Evolutionary conservation across 1,140 invertebrate species (phyloP).

Genomic region (Tetraneura akinire): DNA sequence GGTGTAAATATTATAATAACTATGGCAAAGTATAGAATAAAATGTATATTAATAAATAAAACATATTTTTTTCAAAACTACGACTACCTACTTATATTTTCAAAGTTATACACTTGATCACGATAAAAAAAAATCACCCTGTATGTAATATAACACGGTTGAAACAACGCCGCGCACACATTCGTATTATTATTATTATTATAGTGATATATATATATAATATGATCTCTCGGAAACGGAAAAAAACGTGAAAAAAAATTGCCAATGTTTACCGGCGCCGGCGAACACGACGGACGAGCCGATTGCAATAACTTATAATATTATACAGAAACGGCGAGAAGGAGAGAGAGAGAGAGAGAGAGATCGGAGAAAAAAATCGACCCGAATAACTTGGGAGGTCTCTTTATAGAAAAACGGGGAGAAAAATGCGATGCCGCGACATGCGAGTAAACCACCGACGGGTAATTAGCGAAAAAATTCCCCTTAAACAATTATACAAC

Average conservation of each 20-base stretch:
- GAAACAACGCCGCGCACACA: too few species aligned
- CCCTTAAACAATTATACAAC: conserved; percentile 5
- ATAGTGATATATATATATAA: neutral
- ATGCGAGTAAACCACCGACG: neutral
- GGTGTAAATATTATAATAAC: too few species aligned
- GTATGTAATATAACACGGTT: too few species aligned
- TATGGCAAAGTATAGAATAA: too few species aligned
- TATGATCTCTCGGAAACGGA: neutral
- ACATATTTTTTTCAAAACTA: too few species aligned
- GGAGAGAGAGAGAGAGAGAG: too few species aligned
- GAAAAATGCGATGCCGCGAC: neutral
- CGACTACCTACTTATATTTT: too few species aligned
- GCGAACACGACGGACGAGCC: neutral
- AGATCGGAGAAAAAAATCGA: neutral
- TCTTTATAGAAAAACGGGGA: neutral
- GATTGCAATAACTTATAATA: too few species aligned
- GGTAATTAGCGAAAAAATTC: conserved; percentile 27
- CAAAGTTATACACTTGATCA: too few species aligned
- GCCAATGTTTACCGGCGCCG: conserved; percentile 17
- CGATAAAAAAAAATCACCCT: too few species aligned
- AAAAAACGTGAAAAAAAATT: conserved; percentile 1
- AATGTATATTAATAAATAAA: too few species aligned
- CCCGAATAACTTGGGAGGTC: conserved; percentile 45
- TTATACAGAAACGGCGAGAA: neutral
- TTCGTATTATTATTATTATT: too few species aligned